These are phyloP conservation scores for Thymelicus lineola DNA, from an alignment of 2,888 invertebrate species.

Conservation along the genomic window DNA sequence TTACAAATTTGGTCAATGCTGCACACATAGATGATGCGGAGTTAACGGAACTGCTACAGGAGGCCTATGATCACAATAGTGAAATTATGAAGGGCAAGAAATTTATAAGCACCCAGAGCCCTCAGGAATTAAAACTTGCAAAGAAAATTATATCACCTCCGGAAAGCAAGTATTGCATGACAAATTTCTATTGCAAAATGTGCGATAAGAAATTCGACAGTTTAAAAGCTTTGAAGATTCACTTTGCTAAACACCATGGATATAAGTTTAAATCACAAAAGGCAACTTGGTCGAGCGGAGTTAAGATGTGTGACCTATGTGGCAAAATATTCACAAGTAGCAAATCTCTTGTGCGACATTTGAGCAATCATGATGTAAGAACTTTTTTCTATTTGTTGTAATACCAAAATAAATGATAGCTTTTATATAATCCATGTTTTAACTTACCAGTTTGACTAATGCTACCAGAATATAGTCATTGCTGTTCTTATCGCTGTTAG, in stretches of 20 bases:
- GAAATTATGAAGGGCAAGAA: constrained; percentile 29
- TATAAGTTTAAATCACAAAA: constrained; percentile 46
- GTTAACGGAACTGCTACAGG: constrained; percentile 26
- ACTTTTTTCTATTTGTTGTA: not conserved
- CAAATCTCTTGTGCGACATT: constrained; percentile 53
- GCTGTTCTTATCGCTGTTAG: too few species aligned
- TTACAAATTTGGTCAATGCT: not conserved
- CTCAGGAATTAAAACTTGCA: constrained; percentile 15
- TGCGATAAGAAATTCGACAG: constrained; percentile 58
- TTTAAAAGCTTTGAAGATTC: constrained; percentile 54
- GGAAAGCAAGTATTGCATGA: constrained; percentile 55
- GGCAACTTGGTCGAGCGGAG: constrained; percentile 27
- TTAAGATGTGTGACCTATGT: constrained; percentile 57
- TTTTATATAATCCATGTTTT: too few species aligned
- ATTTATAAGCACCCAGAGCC: constrained; percentile 36
- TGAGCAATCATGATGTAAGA: constrained; percentile 55
- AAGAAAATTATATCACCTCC: constrained; percentile 31
- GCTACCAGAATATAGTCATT: too few species aligned
- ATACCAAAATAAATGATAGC: too few species aligned
- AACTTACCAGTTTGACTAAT: too few species aligned
- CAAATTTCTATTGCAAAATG: constrained; percentile 58
- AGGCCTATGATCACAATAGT: constrained; percentile 35
- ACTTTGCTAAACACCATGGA: constrained; percentile 56
- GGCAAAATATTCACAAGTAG: constrained; percentile 48
- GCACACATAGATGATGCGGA: constrained; percentile 25